phyloP scores from a whole-genome alignment of 2,888 invertebrate species.

The Chaetoderma sp. region DNA sequence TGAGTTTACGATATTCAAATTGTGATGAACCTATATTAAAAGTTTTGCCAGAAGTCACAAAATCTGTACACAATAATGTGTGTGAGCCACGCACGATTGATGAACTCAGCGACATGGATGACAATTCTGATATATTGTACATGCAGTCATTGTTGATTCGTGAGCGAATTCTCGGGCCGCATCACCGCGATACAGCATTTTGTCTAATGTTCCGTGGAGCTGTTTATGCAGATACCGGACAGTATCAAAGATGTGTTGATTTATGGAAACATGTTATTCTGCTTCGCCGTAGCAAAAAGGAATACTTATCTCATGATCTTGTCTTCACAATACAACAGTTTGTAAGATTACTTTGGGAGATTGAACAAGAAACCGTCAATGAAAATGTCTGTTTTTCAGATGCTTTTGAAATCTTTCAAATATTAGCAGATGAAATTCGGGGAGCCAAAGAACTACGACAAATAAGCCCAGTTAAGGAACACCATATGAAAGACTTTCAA shows the following conservation, averaged over 20 bases:
- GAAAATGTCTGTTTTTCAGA: constrained; percentile 76
- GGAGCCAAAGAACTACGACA: neutral
- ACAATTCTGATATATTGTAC: constrained; percentile 50
- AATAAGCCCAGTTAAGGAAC: constrained; percentile 1
- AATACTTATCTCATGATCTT: constrained; percentile 81
- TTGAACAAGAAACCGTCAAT: constrained; percentile 56
- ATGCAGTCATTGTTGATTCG: constrained; percentile 89
- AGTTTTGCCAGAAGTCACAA: constrained; percentile 31
- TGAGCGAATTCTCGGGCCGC: constrained; percentile 85
- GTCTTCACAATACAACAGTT: constrained; percentile 89
- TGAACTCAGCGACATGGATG: constrained; percentile 42
- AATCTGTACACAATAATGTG: constrained; percentile 43
- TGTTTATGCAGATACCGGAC: constrained; percentile 73
- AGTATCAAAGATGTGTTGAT: constrained; percentile 86
- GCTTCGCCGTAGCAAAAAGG: constrained; percentile 83
- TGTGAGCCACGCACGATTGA: constrained; percentile 45
- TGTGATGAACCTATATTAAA: constrained; percentile 37
- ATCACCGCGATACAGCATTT: constrained; percentile 89
- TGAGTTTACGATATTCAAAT: constrained; percentile 73
- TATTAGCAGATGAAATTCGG: constrained; percentile 73
- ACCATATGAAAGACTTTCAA: constrained; percentile 75
- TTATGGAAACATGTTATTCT: constrained; percentile 87
- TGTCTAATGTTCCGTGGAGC: constrained; percentile 73
- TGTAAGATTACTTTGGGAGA: constrained; percentile 81
- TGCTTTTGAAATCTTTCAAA: constrained; percentile 78